Conservation (phyloP, 2,888 invertebrate species). For the Trilocha varians region DNA sequence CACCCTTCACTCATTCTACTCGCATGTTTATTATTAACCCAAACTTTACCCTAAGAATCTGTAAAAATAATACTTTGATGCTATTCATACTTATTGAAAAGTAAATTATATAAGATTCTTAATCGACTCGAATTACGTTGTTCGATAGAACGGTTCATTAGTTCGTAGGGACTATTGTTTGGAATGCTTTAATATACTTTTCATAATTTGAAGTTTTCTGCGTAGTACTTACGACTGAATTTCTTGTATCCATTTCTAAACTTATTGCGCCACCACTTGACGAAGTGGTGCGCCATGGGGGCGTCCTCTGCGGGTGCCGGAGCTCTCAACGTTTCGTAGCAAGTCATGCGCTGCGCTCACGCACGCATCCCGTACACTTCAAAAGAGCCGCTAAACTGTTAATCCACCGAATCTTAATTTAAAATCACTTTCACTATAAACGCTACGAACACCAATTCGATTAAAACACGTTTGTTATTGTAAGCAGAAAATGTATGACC, state of each 20-base stretch:
- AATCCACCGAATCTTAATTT: slow-evolving; percentile 32
- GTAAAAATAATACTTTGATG: no score
- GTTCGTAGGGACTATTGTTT: no score
- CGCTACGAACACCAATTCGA: slow-evolving; percentile 46
- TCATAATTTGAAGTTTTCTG: not conserved
- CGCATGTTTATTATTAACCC: no score
- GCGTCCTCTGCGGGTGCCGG: slow-evolving; percentile 71
- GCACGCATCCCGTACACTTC: slow-evolving; percentile 71
- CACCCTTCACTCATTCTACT: no score
- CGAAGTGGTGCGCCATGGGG: slow-evolving; percentile 83
- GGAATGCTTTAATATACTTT: not conserved
- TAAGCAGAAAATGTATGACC: slow-evolving; percentile 55
- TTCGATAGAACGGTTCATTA: no score
- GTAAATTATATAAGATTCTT: no score
- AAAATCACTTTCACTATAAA: slow-evolving; percentile 46
- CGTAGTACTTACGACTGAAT: slow-evolving; percentile 75
- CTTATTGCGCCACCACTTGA: slow-evolving; percentile 84
- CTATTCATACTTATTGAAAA: no score
- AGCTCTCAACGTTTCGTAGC: slow-evolving; percentile 73
- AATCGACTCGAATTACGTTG: no score
- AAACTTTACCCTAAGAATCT: no score
- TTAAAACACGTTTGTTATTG: slow-evolving; percentile 13
- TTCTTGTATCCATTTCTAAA: slow-evolving; percentile 83
- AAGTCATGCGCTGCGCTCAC: slow-evolving; percentile 75
- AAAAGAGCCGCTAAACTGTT: slow-evolving; percentile 61